Evolutionary conservation across 2,888 invertebrate species (phyloP).

Genomic region (Trisateles emortualis): DNA sequence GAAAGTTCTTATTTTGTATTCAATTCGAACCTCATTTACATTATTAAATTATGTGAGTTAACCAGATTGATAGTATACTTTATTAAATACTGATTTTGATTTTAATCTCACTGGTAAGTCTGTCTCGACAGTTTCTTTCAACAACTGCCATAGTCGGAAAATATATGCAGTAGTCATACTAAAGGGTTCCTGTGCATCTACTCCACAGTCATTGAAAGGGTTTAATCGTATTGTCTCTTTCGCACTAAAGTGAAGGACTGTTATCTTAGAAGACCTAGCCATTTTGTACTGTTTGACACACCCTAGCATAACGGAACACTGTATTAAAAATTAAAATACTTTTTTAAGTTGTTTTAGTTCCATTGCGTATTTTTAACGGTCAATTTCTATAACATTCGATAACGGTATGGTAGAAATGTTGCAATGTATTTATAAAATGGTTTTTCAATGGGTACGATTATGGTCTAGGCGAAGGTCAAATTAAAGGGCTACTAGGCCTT

Average conservation of each 20-base stretch:
- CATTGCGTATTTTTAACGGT: constrained; percentile 12
- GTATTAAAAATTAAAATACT: constrained; percentile 10
- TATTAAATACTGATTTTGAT: too few species aligned
- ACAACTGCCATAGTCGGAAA: too few species aligned
- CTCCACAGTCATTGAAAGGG: constrained; percentile 43
- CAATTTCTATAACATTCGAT: constrained; percentile 18
- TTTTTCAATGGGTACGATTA: constrained; percentile 10
- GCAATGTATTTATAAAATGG: constrained; percentile 20
- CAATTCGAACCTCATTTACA: too few species aligned
- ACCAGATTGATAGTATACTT: too few species aligned
- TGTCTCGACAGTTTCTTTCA: too few species aligned
- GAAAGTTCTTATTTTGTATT: too few species aligned
- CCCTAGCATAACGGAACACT: constrained; percentile 23
- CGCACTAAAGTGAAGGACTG: constrained; percentile 27
- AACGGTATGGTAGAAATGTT: constrained; percentile 21
- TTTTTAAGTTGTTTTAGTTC: constrained; percentile 11
- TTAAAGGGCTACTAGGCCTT: constrained; percentile 43
- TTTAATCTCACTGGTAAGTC: too few species aligned
- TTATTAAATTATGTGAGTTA: too few species aligned
- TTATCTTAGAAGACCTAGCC: constrained; percentile 41
- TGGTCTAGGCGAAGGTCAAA: constrained; percentile 34
- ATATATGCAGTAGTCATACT: too few species aligned
- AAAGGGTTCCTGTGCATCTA: too few species aligned
- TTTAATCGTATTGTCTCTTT: constrained; percentile 35
- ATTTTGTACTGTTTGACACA: constrained; percentile 41